Conservation (phyloP, 2,888 invertebrate species). For the Cyrtodaria siliqua region DNA sequence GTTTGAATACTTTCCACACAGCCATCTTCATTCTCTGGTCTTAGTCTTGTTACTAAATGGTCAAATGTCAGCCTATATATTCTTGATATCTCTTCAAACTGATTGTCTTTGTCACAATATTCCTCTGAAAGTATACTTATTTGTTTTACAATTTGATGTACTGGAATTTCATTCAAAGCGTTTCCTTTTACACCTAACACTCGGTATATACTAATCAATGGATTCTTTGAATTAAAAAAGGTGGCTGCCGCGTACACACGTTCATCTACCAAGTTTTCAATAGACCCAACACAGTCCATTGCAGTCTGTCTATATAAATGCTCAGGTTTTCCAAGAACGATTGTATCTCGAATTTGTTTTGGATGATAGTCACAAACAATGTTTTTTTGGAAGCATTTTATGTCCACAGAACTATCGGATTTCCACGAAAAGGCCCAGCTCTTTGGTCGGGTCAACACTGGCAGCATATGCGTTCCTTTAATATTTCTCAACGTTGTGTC, state of each 20-base stretch:
- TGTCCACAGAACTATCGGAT: conserved; percentile 14
- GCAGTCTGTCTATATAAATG: conserved; percentile 17
- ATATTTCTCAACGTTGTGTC: conserved; percentile 9
- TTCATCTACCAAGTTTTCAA: conserved; percentile 28
- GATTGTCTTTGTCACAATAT: neutral
- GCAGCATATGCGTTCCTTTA: conserved; percentile 46
- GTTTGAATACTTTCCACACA: no score
- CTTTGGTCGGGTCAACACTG: conserved; percentile 63
- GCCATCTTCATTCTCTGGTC: neutral
- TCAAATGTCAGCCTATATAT: conserved; percentile 1
- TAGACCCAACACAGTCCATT: conserved; percentile 26
- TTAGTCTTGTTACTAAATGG: neutral
- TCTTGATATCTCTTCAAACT: neutral
- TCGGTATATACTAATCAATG: no score
- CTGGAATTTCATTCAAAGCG: neutral
- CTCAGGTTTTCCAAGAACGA: conserved; percentile 28
- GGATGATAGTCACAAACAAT: neutral
- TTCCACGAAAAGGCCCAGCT: conserved; percentile 69
- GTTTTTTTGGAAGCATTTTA: no score
- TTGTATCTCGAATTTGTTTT: neutral
- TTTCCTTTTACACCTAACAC: conserved; percentile 11
- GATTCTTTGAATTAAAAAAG: no score
- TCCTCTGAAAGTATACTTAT: conserved; percentile 1
- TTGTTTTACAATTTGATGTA: conserved; percentile 19
- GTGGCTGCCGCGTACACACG: no score